Conservation (phyloP, 2,888 invertebrate genomes). For the Diachrysia chrysitis region DNA sequence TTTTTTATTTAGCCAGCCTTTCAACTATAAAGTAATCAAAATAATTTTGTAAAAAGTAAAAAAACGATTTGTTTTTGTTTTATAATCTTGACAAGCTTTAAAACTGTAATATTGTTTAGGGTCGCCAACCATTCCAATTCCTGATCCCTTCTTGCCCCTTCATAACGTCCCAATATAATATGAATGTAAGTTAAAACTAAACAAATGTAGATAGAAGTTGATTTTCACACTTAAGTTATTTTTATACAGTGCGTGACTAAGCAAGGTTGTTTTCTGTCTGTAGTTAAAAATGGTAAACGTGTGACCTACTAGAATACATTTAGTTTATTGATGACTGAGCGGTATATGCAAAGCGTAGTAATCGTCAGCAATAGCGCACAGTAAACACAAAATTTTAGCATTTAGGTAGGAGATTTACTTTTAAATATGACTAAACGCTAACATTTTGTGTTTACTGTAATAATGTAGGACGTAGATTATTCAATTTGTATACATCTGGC, state of each 20-base stretch:
- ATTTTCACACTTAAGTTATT: not conserved
- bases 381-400: too few relatives aligned
- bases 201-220: not conserved
- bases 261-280: not conserved
- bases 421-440: too few relatives aligned
- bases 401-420: too few relatives aligned
- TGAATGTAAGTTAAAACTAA: not conserved
- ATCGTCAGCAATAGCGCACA: not conserved
- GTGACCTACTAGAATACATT: conserved; percentile 3
- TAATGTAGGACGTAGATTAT: too few relatives aligned
- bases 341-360: not conserved
- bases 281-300: not conserved
- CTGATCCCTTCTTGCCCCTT: not conserved
- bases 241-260: not conserved
- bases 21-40: too few relatives aligned
- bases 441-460: too few relatives aligned
- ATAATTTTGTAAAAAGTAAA: too few relatives aligned
- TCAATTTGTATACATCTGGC: too few relatives aligned
- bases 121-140: not conserved
- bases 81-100: too few relatives aligned
- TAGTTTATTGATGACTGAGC: not conserved
- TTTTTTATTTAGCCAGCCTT: too few relatives aligned
- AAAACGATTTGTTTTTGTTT: too few relatives aligned
- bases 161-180: not conserved
- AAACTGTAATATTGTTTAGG: not conserved